Conservation (phyloP, 2,888 invertebrate species). For the Monopis laevigella region DNA sequence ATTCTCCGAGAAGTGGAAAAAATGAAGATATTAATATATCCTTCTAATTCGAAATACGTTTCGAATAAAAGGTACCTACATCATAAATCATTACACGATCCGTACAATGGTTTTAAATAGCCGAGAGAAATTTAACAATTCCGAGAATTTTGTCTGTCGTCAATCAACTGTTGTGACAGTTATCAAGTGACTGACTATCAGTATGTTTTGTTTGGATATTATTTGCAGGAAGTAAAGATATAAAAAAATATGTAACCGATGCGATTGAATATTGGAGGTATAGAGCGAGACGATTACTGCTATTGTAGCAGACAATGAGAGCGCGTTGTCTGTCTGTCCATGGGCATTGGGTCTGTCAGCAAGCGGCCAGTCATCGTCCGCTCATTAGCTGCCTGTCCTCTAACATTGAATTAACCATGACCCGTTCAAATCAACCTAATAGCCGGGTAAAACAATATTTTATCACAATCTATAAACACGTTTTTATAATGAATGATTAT, state of each 20-base stretch:
- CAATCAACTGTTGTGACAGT: conserved; percentile 47
- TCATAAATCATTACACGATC: conserved; percentile 58
- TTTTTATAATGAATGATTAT: too few species aligned
- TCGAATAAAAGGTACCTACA: conserved; percentile 58
- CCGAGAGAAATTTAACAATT: conserved; percentile 47
- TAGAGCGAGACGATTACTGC: conserved; percentile 4
- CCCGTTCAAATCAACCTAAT: conserved; percentile 37
- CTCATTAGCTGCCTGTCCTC: conserved; percentile 52
- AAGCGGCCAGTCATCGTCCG: conserved; percentile 50
- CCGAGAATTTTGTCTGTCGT: conserved; percentile 39
- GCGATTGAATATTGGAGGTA: neutral
- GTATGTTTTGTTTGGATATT: neutral
- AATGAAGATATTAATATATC: conserved; percentile 67
- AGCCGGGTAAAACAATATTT: conserved; percentile 47
- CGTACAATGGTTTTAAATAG: conserved; percentile 49
- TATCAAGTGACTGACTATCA: conserved; percentile 20
- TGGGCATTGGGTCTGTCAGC: conserved; percentile 28
- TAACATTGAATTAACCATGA: conserved; percentile 57
- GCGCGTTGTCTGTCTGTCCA: conserved; percentile 22
- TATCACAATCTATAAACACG: too few species aligned
- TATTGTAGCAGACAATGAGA: conserved; percentile 9
- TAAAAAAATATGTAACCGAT: neutral
- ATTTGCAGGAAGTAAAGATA: neutral
- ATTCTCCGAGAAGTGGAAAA: conserved; percentile 65
- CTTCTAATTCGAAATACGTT: conserved; percentile 67